Evolutionary conservation across 1,140 invertebrate genomes (phyloP).

Genomic region (Zaprionus ghesquierei): DNA sequence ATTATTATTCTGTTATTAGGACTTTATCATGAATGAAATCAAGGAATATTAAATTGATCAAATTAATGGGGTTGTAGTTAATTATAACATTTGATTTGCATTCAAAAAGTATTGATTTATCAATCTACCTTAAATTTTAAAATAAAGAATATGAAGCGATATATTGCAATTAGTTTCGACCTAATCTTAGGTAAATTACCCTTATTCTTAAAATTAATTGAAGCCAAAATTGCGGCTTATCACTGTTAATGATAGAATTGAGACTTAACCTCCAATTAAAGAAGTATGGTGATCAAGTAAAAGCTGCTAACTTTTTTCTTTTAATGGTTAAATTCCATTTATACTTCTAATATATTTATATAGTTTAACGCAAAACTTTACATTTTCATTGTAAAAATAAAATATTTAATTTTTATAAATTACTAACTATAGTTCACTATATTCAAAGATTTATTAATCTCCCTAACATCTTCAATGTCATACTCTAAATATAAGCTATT

Average conservation of each 20-base stretch:
- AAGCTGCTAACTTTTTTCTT: conserved; percentile 84
- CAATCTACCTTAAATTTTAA: no score
- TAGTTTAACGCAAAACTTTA: neutral
- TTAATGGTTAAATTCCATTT: conserved; percentile 83
- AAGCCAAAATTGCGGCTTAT: conserved; percentile 84
- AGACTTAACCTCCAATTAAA: conserved; percentile 82
- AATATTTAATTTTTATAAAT: conserved; percentile 82
- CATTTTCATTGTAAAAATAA: conserved; percentile 82
- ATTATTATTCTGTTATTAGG: conserved; percentile 84
- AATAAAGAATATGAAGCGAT: conserved; percentile 84
- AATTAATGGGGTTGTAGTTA: conserved; percentile 85
- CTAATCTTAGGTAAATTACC: conserved; percentile 83
- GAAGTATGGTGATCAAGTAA: conserved; percentile 82
- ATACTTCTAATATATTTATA: conserved; percentile 78
- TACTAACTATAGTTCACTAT: conserved; percentile 66
- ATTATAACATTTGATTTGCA: conserved; percentile 86
- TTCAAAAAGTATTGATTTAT: conserved; percentile 84
- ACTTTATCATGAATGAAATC: conserved; percentile 86
- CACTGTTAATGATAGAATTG: conserved; percentile 60
- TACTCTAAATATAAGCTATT: conserved; percentile 85
- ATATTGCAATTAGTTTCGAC: conserved; percentile 85
- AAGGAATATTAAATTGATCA: conserved; percentile 85
- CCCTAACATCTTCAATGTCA: conserved; percentile 86
- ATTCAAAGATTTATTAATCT: conserved; percentile 76
- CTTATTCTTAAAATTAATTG: conserved; percentile 84